A percentile compares a stretch with the other conserved stretches of the same genome.
These are phyloP conservation scores for Stramonita haemastoma DNA, from an alignment of 2,888 invertebrate genomes.

Conservation along the genomic window DNA sequence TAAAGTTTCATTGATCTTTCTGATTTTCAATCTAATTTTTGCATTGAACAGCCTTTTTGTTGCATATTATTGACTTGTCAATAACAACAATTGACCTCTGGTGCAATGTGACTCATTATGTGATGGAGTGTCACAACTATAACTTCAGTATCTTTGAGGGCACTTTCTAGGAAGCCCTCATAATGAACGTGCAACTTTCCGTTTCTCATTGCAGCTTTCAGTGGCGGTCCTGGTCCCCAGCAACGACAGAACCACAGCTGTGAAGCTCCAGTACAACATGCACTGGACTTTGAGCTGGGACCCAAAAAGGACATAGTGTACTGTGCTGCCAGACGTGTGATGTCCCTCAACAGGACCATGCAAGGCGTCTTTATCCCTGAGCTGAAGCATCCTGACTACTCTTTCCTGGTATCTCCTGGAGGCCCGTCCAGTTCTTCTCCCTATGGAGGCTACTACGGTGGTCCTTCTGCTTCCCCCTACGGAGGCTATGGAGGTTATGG, in stretches of 20 bases:
- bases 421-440: slow-evolving; percentile 10
- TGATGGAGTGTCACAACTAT: neutral
- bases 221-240: neutral
- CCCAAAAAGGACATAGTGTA: slow-evolving; percentile 23
- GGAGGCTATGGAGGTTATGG: slow-evolving; percentile 6
- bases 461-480: neutral
- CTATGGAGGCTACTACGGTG: neutral
- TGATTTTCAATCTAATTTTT: too few species aligned
- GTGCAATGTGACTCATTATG: too few species aligned
- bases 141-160: too few species aligned
- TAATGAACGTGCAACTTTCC: too few species aligned
- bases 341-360: slow-evolving; percentile 19
- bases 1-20: too few species aligned
- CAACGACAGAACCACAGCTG: slow-evolving; percentile 16
- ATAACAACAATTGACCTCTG: too few species aligned
- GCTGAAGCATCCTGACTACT: slow-evolving; percentile 4
- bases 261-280: slow-evolving; percentile 22
- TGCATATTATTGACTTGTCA: too few species aligned
- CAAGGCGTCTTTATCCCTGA: slow-evolving; percentile 4
- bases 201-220: neutral
- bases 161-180: too few species aligned
- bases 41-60: too few species aligned
- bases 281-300: slow-evolving; percentile 12
- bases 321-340: slow-evolving; percentile 25
- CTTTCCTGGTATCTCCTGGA: slow-evolving; percentile 5